These are phyloP conservation scores for Micrasema longulum DNA, from an alignment of 1,140 invertebrate species.

Conservation along the genomic window DNA sequence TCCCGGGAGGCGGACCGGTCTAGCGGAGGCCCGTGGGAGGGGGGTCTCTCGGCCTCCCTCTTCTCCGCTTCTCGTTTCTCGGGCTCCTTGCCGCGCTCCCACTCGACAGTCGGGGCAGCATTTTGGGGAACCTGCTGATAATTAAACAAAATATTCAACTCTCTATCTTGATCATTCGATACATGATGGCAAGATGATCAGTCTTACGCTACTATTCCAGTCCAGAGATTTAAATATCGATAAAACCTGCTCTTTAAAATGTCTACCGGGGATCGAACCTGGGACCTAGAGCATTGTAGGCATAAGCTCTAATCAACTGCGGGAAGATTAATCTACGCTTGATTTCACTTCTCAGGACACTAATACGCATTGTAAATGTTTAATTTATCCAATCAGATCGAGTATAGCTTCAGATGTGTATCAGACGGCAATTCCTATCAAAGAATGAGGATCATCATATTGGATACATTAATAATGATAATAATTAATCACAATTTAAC, in stretches of 20 bases:
- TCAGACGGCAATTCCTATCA: constrained; percentile 55
- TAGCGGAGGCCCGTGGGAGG: constrained; percentile 13
- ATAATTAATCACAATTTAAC: too few species aligned
- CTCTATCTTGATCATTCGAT: too few species aligned
- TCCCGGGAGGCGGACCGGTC: constrained; percentile 48
- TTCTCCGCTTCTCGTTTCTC: constrained; percentile 43
- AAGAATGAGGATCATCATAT: constrained; percentile 39
- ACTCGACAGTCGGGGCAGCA: constrained; percentile 65
- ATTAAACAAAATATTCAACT: constrained; percentile 3
- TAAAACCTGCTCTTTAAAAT: too few species aligned
- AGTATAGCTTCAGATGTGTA: constrained; percentile 36
- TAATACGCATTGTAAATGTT: too few species aligned
- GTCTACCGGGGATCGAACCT: too few species aligned
- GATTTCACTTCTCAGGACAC: too few species aligned
- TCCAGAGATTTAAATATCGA: too few species aligned
- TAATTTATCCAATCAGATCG: constrained; percentile 8
- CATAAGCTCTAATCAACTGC: too few species aligned
- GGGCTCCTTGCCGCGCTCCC: constrained; percentile 56
- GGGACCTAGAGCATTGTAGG: too few species aligned
- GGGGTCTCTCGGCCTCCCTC: constrained; percentile 65
- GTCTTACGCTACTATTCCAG: too few species aligned
- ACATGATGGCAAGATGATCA: too few species aligned
- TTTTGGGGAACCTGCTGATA: constrained; percentile 18
- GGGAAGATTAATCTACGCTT: too few species aligned
- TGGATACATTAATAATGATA: neutral